Conservation (phyloP, 2,888 invertebrate species). For the Thera obeliscata region DNA sequence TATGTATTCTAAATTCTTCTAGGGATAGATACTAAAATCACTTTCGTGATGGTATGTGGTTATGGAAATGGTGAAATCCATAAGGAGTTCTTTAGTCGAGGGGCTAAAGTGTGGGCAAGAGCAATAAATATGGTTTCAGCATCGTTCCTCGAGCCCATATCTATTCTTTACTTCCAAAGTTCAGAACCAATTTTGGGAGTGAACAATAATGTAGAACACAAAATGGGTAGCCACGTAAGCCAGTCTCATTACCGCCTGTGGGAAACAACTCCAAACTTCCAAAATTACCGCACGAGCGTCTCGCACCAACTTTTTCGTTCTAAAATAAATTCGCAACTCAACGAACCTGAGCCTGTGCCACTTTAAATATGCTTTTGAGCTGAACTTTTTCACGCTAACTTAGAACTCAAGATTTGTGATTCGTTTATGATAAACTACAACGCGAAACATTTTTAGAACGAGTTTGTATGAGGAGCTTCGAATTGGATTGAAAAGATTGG, state of each 20-base stretch:
- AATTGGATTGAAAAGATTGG: no score
- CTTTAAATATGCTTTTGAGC: not conserved
- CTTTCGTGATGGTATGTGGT: not conserved
- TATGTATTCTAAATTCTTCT: no score
- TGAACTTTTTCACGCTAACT: not conserved
- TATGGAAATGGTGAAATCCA: not conserved
- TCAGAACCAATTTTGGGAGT: constrained; percentile 23
- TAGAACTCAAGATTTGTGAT: not conserved
- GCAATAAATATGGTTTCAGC: not conserved
- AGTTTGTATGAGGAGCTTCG: no score
- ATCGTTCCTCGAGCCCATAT: constrained; percentile 1
- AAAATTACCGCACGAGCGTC: constrained; percentile 26
- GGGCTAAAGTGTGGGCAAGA: no score
- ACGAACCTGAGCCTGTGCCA: constrained; percentile 2
- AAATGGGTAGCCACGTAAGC: constrained; percentile 29
- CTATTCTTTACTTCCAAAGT: constrained; percentile 15
- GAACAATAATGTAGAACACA: constrained; percentile 26
- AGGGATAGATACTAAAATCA: no score
- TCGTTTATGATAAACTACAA: not conserved
- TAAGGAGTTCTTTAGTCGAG: no score
- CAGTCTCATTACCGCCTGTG: constrained; percentile 31
- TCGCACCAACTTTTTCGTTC: constrained; percentile 41
- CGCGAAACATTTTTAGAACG: no score
- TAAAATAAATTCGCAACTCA: constrained; percentile 48
- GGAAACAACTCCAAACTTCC: constrained; percentile 24